Conservation (phyloP, 2,113 vertebrate species). For the Xiphias gladius region DNA sequence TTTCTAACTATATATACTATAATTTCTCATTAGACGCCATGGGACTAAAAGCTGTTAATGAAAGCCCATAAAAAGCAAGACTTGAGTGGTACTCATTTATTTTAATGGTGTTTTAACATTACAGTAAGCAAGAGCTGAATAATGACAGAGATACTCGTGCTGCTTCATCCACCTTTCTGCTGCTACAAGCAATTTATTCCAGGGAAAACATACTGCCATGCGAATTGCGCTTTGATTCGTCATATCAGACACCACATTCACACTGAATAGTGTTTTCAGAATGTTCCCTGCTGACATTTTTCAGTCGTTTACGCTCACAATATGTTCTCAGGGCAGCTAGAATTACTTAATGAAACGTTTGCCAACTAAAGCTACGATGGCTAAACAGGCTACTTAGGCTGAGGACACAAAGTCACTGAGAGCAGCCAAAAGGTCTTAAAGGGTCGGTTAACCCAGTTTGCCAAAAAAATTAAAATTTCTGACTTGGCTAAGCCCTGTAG, state of each 20-base stretch:
- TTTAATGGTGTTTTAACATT: constrained; percentile 36
- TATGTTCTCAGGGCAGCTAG: neutral
- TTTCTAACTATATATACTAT: neutral
- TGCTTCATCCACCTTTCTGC: neutral
- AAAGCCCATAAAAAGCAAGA: constrained; percentile 41
- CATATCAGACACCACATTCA: neutral
- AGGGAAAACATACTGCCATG: neutral
- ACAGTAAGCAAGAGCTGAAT: constrained; percentile 21
- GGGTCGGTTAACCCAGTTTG: neutral
- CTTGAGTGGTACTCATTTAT: constrained; percentile 50
- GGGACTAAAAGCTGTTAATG: constrained; percentile 42
- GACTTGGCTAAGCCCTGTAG: neutral
- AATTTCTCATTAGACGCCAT: constrained; percentile 32
- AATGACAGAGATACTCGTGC: constrained; percentile 10
- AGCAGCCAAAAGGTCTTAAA: neutral
- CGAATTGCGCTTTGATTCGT: neutral
- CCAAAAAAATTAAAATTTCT: neutral
- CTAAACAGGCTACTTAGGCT: neutral
- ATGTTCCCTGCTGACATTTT: constrained; percentile 7
- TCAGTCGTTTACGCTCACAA: neutral
- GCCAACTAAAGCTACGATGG: neutral
- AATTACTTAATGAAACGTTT: neutral
- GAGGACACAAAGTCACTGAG: neutral
- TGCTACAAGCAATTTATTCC: neutral
- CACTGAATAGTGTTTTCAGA: neutral